Percentiles rank a stretch among this genome's conserved stretches.
Conservation (phyloP, 2,797 vertebrate species). For the Chiloscyllium punctatum region DNA sequence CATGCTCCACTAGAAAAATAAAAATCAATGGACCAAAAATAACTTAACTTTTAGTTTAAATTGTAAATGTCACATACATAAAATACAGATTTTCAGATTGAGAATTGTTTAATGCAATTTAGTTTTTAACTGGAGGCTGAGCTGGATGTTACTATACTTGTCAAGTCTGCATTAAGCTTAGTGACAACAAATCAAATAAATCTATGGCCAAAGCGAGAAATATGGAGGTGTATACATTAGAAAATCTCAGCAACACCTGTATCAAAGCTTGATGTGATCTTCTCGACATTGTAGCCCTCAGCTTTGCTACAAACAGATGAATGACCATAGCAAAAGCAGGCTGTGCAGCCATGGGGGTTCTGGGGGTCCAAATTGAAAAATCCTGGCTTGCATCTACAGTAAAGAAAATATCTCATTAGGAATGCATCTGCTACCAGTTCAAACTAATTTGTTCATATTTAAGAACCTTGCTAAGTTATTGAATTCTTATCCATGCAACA, state of each 20-base stretch:
- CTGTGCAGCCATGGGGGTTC: constrained; percentile 80
- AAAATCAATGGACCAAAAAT: background rate
- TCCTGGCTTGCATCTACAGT: constrained; percentile 84
- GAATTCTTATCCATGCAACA: background rate
- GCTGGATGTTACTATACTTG: background rate
- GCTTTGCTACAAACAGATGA: constrained; percentile 84
- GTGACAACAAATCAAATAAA: background rate
- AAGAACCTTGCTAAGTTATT: background rate
- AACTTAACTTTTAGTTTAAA: background rate
- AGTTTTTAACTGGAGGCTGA: background rate
- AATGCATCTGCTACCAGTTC: background rate
- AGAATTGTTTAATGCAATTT: background rate
- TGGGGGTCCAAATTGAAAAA: constrained; percentile 82
- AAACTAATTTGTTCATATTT: background rate
- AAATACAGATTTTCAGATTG: background rate
- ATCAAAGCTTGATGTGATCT: constrained; percentile 68
- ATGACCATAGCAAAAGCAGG: constrained; percentile 94
- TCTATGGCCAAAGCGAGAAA: background rate
- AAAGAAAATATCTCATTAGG: constrained; percentile 25
- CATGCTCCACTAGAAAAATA: background rate
- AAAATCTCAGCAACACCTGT: constrained; percentile 60
- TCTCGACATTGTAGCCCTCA: constrained; percentile 66
- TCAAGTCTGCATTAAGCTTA: background rate
- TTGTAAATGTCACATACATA: background rate
- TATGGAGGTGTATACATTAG: background rate